Conservation (phyloP, 2,797 vertebrate species). For the Lophotriccus pileatus region DNA sequence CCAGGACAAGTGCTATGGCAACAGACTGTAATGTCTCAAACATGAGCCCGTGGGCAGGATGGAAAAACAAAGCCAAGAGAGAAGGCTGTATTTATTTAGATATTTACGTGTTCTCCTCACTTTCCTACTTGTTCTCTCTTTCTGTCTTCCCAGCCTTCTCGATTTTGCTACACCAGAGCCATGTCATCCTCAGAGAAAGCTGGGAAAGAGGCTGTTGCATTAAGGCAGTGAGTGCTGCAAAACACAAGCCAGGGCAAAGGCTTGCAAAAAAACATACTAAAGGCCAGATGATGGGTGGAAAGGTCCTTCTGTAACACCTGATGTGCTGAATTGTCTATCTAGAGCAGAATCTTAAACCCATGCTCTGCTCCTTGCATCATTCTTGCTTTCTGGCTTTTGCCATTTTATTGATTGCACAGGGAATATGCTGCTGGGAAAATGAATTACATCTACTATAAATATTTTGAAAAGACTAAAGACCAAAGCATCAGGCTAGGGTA, state of each 20-base stretch:
- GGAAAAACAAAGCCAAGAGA: conserved; percentile 6
- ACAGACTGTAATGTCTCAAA: conserved; percentile 40
- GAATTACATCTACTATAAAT: neutral
- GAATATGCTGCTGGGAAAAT: conserved; percentile 31
- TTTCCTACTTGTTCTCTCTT: neutral
- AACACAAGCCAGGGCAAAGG: neutral
- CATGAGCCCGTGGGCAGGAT: neutral
- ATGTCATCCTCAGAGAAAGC: neutral
- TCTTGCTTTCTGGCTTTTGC: neutral
- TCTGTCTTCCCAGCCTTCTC: neutral
- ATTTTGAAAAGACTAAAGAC: conserved; percentile 41
- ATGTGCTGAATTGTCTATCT: neutral
- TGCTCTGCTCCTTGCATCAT: neutral
- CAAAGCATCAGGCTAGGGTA: neutral
- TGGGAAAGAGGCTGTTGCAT: neutral
- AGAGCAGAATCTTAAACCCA: neutral
- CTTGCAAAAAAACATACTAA: neutral
- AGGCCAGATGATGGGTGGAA: neutral
- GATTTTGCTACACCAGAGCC: neutral
- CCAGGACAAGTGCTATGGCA: neutral
- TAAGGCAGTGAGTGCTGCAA: neutral
- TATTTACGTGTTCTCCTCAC: neutral
- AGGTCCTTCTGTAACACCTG: neutral
- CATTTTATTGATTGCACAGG: conserved; percentile 5
- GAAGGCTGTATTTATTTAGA: neutral